Evolutionary conservation across 2,888 invertebrate genomes (phyloP), one percentile per base, ranked within the genome.

Genomic region (Drosophila melanosoma): DNA sequence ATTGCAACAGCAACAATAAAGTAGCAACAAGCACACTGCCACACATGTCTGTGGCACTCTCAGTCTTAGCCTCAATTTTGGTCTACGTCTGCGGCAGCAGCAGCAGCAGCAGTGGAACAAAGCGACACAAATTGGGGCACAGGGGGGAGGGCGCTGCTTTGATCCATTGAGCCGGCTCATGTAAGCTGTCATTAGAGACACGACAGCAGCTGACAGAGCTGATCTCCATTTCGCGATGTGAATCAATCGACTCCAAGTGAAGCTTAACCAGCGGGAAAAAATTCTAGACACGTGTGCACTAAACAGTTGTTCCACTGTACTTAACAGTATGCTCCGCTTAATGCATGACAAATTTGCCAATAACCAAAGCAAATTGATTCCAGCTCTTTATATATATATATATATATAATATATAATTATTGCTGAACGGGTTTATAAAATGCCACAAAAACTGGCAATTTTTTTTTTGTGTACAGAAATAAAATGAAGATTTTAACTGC

Each of bases 111-210:
- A 11, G 10, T 56, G 36, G 45, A 4, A 15, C 20, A 45, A 20
- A 45, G 20, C 20, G 45, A 45, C 45, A 8, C 20, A 63, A 70
- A 70, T 53, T 53, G 70, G 70, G 36, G 36, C 69, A 36, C 54
- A 38, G 38, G n/a, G n/a, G n/a, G n/a, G n/a, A n/a, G n/a, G 12
- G 17, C 8, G 54, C 70, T 40, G 42, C 68, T 68, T 68, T 74
- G 74, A 74, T 68, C 74, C 75, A 69, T 58, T 74, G 38, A 68
- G 62, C 29, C 58, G 58, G 38, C 63, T 56, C 54, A 35, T 51
- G 69, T 74, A 59, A 74, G 74, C 74, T 73, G 67, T 67, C 52
- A 62, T 74, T 68, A 59, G 38, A 56, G 57, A 58, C 61, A 49
- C 57, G 35, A 62, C 17, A 29, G 26, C 66, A 40, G 29, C 29